phyloP scores from a whole-genome alignment of 2,888 invertebrate genomes.

The Stenichneumon culpator region DNA sequence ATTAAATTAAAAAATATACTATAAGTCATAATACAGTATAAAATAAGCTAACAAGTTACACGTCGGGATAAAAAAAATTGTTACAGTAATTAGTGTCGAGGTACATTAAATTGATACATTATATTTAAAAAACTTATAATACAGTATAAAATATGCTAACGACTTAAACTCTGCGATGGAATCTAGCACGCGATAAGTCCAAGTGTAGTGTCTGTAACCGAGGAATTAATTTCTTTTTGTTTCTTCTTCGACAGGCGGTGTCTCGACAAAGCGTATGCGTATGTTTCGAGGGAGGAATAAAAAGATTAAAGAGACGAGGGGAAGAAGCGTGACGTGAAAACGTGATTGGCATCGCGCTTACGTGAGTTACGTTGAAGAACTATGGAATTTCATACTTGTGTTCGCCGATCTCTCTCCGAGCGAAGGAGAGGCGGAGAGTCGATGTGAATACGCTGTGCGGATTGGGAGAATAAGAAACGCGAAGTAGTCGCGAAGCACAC shows the following conservation, averaged over 20 bases:
- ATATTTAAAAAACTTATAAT: neutral
- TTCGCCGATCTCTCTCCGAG: conserved; percentile 18
- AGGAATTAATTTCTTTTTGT: neutral
- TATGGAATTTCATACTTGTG: conserved; percentile 51
- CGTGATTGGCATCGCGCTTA: conserved; percentile 43
- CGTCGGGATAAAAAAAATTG: neutral
- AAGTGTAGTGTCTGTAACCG: conserved; percentile 3
- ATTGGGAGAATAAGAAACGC: conserved; percentile 26
- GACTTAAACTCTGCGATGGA: conserved; percentile 15
- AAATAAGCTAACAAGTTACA: neutral
- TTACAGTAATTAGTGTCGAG: neutral
- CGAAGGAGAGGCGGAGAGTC: conserved; percentile 13
- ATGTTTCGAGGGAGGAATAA: neutral
- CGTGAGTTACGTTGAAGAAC: conserved; percentile 59
- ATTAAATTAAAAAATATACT: neutral
- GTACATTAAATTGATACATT: conserved; percentile 14
- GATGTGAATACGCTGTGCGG: neutral
- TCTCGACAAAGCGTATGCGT: neutral
- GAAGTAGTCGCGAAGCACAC: conserved; percentile 32
- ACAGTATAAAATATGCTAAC: conserved; percentile 15
- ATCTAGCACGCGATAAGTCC: conserved; percentile 11
- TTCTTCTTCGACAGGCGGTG: conserved; percentile 17
- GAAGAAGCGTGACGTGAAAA: conserved; percentile 62
- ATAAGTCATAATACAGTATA: neutral
- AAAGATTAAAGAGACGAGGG: neutral